Evolutionary conservation across 2,888 invertebrate genomes (phyloP).

Genomic region (Spilosoma lubricipeda): DNA sequence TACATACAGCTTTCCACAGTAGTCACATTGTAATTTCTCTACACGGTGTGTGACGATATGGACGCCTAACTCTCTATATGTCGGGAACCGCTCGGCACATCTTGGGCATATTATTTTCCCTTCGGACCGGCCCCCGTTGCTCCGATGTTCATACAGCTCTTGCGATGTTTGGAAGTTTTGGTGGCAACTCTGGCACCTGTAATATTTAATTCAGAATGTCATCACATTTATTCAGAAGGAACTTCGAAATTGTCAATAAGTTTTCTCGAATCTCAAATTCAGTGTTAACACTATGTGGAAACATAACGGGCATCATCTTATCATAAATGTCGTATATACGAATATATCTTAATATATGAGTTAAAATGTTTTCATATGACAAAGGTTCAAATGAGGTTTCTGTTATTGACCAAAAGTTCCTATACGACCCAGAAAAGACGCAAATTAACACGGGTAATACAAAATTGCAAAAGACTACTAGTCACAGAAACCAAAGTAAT

Average conservation of each 20-base stretch:
- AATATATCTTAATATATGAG: not conserved
- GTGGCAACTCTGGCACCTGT: constrained; percentile 80
- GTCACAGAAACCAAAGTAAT: not conserved
- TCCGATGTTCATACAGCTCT: constrained; percentile 76
- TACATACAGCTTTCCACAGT: constrained; percentile 79
- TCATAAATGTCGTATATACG: not conserved
- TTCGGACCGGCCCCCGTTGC: constrained; percentile 77
- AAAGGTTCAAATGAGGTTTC: not conserved
- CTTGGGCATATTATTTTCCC: constrained; percentile 79
- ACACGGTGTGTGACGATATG: constrained; percentile 74
- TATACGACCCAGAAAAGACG: not conserved
- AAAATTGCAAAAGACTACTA: not conserved
- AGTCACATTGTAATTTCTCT: constrained; percentile 78
- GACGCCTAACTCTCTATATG: constrained; percentile 78
- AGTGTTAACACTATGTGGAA: not conserved
- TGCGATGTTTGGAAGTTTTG: constrained; percentile 80
- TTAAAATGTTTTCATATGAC: not conserved
- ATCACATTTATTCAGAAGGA: not conserved
- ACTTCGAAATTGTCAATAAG: not conserved
- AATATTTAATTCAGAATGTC: not conserved
- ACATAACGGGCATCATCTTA: not conserved
- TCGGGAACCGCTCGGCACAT: constrained; percentile 77
- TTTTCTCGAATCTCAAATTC: not conserved
- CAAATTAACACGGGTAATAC: not conserved
- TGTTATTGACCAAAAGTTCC: not conserved